Evolutionary conservation across 2,888 invertebrate species (phyloP), one percentile per base, ranked within the genome.

Genomic region (Nemapogon koenigi): DNA sequence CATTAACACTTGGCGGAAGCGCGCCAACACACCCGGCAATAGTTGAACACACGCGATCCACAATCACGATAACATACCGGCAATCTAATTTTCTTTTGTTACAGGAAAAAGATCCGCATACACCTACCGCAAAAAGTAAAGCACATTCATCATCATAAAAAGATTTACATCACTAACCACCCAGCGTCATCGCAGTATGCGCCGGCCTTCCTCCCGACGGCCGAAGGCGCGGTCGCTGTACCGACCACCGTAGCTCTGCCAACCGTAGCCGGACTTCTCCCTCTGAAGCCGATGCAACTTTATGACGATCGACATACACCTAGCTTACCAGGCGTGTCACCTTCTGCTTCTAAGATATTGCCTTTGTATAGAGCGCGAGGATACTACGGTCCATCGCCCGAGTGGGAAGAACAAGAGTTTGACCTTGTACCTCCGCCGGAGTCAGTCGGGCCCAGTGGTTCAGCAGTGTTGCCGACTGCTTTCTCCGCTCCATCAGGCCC

Each of bases 91-190:
- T 55, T 54, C 46, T 60, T 49, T 75, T 75, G 72, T 78, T 78
- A 38, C 75, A 80, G 80, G 60, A 80, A 80, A 65, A 80, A 80
- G 62, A 79, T 80, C 57, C 78, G 78, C 59, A 80, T 80, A 59
- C 79, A 80, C 64, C 72, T 79, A 63, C 80, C 80, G 53, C 78
- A 80, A 63, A 75, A 75, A 55, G 79, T 80, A 59, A 80, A 78
- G 61, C 79, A 80, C 50, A 79, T 80, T 54, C 78, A 79, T 53
- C 80, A 80, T 50, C 79, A 79, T 47, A 79, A 79, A 63, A 80
- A 80, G 55, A 69, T 80, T 49, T 79, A 79, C 48, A 79, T 80
- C 44, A 80, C 79, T 44, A 73, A 79, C 52, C 73, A 79, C 52
- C 67, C 73, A 43, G 71, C 76, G 39, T 48, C 66, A 45, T 65